Evolutionary conservation across 2,113 vertebrate genomes (phyloP).

Genomic region (Helogale parvula): DNA sequence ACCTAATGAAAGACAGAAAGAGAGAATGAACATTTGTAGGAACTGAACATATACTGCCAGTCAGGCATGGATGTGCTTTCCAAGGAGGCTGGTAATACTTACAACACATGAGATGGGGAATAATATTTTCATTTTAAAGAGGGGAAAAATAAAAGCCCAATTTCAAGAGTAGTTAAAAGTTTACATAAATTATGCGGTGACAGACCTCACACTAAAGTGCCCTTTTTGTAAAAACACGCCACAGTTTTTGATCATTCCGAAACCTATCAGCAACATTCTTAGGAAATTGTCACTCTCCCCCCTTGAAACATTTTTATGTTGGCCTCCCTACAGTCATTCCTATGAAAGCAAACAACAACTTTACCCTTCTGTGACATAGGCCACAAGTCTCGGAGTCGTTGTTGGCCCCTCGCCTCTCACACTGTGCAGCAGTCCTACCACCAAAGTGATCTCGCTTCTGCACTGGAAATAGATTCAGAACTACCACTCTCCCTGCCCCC

Average conservation of each 20-base stretch:
- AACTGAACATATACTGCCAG: neutral
- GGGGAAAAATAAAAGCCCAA: neutral
- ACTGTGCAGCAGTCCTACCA: neutral
- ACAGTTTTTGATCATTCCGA: neutral
- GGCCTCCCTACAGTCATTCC: neutral
- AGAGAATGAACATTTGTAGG: neutral
- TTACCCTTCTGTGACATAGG: neutral
- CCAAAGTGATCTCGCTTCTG: neutral
- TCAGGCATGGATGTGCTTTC: neutral
- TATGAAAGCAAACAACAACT: neutral
- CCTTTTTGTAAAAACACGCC: neutral
- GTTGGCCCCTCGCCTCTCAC: neutral
- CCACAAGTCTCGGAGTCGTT: neutral
- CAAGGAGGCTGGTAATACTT: neutral
- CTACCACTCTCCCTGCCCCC: neutral
- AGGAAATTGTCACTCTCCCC: neutral
- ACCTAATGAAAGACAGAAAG: neutral
- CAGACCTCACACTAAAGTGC: neutral
- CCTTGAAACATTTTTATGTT: neutral
- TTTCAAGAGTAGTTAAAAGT: neutral
- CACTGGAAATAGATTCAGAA: neutral
- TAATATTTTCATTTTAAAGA: conserved; percentile 1
- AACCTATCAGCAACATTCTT: neutral
- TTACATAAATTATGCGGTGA: neutral
- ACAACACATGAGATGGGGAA: neutral